Evolutionary conservation across 2,797 vertebrate genomes (phyloP), one percentile per base, ranked within the genome.

Genomic region (Lutjanus campechanus): DNA sequence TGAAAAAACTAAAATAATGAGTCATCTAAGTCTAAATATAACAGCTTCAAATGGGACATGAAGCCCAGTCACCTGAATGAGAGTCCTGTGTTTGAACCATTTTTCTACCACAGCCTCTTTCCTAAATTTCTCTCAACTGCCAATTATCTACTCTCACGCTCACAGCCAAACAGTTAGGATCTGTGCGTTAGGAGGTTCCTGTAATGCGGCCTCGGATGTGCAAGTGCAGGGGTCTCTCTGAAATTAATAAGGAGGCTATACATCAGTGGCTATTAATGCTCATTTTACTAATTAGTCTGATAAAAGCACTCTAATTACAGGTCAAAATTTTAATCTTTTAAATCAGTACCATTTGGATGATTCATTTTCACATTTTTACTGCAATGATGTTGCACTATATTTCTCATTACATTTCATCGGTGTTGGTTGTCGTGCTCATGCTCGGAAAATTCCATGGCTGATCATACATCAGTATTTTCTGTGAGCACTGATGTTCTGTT

Each of bases 401-500:
- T 36, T 36, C 29, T 36, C 29, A 36, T 36, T 36, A 36, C 29
- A 36, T 36, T 36, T 36, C 29, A 36, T 36, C 5, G 29, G 29
- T 36, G 29, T 36, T 40, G 58, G 2, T 40, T 63, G 19, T 59
- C 41, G 29, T 36, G 2, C 29, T 36, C 29, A 36, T 36, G 29
- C 29, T 36, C 25, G 12, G 17, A 62, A 63, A 78, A 74, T 61
- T 50, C 25, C 25, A 55, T 7, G 13, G 4, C 25, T 68, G 11
- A 72, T 56, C 16, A 46, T 58, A 53, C 41, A 50, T 76, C 50
- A 10, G 11, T 49, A 68, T 81, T 59, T 73, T 25, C 65, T 44
- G 11, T 65, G 44, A 66, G 15, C 3, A 11, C 12, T 66, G 59
- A 53, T 73, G 8, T 55, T 73, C 61, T 61, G 29, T 69, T 61